Conservation (phyloP, 2,113 vertebrate genomes). For the Zosterops borbonicus region DNA sequence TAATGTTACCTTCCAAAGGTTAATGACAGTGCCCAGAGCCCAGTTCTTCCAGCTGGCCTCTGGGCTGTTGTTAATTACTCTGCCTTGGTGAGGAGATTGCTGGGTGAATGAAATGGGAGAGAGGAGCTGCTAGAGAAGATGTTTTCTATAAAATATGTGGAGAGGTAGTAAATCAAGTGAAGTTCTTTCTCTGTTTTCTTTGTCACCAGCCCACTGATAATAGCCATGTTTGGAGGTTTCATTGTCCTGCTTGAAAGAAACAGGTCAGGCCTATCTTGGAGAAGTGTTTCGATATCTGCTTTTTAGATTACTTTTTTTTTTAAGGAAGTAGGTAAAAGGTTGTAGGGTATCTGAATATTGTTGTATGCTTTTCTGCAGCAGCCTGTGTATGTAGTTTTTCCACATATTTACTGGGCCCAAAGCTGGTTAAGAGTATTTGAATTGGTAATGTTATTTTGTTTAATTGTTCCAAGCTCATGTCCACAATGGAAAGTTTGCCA, state of each 20-base stretch:
- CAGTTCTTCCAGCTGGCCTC: conserved; percentile 38
- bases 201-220: conserved; percentile 56
- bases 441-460: not conserved
- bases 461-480: not conserved
- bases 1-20: conserved; percentile 63
- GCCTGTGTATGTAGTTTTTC: not conserved
- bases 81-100: not conserved
- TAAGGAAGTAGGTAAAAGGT: not conserved
- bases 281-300: conserved; percentile 13
- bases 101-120: conserved; percentile 24
- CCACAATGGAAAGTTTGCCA: not conserved
- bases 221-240: conserved; percentile 35
- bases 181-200: conserved; percentile 42
- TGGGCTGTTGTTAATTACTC: conserved; percentile 70
- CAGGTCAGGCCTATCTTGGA: conserved; percentile 12
- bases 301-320: not conserved
- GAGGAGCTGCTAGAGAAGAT: conserved; percentile 2
- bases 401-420: not conserved
- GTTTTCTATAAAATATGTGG: not conserved
- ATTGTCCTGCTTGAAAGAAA: conserved; percentile 58
- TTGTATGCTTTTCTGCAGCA: not conserved
- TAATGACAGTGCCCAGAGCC: conserved; percentile 60
- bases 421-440: not conserved
- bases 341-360: not conserved
- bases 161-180: conserved; percentile 40